Evolutionary conservation across 2,797 vertebrate species (phyloP).

Genomic region (Fratercula arctica): DNA sequence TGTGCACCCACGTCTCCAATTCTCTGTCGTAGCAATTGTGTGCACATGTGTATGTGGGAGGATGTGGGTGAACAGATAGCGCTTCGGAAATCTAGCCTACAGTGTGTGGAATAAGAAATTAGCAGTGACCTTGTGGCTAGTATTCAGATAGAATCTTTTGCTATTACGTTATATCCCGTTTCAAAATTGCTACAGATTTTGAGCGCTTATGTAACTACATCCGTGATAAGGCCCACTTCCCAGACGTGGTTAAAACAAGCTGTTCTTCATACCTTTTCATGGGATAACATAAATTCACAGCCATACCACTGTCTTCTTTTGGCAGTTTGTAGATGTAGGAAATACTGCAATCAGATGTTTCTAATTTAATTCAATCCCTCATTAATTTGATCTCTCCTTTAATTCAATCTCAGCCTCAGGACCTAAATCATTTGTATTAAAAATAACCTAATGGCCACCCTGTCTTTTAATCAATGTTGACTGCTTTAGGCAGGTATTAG

Average conservation of each 20-base stretch:
- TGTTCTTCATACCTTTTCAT: not conserved
- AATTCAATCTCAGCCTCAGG: slow-evolving; percentile 29
- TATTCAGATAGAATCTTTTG: not conserved
- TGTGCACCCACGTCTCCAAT: not conserved
- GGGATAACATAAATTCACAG: not conserved
- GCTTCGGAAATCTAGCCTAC: not conserved
- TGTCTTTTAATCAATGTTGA: slow-evolving; percentile 56
- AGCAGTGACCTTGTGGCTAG: not conserved
- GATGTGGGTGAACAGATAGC: not conserved
- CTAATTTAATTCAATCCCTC: slow-evolving; percentile 44
- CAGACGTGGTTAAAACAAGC: not conserved
- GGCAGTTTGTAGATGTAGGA: not conserved
- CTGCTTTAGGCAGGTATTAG: slow-evolving; percentile 61
- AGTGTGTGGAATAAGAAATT: not conserved
- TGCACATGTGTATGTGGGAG: not conserved
- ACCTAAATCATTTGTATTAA: slow-evolving; percentile 34
- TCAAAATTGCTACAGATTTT: not conserved
- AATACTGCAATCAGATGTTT: slow-evolving; percentile 11
- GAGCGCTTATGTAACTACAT: not conserved
- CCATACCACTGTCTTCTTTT: not conserved
- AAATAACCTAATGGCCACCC: slow-evolving; percentile 31
- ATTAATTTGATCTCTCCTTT: slow-evolving; percentile 41
- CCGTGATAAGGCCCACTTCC: not conserved
- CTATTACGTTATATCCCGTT: not conserved
- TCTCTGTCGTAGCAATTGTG: accelerated